A percentile compares a stretch with the other conserved stretches of the same genome.
These are phyloP conservation scores for Frankliniella fusca DNA, from an alignment of 2,888 invertebrate genomes.

Conservation along the genomic window DNA sequence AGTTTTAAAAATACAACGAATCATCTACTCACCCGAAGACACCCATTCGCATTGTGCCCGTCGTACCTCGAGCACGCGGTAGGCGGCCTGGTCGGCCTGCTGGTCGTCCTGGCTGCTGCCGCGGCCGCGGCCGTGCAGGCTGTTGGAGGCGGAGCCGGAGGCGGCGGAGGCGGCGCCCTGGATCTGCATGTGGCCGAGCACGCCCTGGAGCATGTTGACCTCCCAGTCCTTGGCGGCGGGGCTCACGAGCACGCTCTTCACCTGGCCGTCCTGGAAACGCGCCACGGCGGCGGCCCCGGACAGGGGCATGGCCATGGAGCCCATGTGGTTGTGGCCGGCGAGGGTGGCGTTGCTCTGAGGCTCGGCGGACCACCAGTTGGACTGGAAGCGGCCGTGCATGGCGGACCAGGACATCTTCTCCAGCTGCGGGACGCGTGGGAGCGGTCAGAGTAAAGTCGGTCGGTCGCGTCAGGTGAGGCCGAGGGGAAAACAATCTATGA, in stretches of 20 bases:
- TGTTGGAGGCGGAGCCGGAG: not conserved
- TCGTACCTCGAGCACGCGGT: not conserved
- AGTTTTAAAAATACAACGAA: too few relatives aligned
- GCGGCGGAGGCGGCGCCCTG: not conserved
- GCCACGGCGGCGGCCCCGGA: constrained; percentile 11
- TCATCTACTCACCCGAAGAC: too few relatives aligned
- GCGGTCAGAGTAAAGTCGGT: not conserved
- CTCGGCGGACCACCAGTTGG: constrained; percentile 1
- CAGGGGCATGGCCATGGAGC: not conserved
- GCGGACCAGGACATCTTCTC: constrained; percentile 32
- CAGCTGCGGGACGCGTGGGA: constrained; percentile 30
- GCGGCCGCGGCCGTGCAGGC: not conserved
- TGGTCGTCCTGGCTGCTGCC: not conserved
- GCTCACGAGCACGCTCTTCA: constrained; percentile 10
- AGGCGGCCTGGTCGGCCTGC: not conserved
- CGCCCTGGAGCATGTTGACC: constrained; percentile 8
- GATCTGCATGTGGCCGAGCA: constrained; percentile 7
- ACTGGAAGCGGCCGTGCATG: constrained; percentile 1
- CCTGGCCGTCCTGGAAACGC: constrained; percentile 13
- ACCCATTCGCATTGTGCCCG: not conserved
- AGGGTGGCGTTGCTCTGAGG: constrained; percentile 12
- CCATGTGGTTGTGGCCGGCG: constrained; percentile 11
- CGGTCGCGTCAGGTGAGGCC: not conserved
- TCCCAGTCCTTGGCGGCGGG: not conserved
- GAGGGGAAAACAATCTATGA: too few relatives aligned